Evolutionary conservation across 2,888 invertebrate species (phyloP).

Genomic region (Polyommatus iphigenia): DNA sequence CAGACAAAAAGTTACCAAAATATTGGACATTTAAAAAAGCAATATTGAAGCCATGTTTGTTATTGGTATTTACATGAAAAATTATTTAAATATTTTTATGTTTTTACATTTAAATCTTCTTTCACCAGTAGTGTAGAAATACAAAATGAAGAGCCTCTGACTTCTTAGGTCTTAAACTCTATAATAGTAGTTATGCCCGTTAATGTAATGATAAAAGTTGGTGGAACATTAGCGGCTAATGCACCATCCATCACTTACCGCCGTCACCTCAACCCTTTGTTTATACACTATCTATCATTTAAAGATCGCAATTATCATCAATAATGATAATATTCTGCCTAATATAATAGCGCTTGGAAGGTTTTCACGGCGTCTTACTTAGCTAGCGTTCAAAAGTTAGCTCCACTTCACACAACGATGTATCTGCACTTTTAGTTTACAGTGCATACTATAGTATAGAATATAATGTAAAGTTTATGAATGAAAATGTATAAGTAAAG

Average conservation of each 20-base stretch:
- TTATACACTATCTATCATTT: conserved; percentile 39
- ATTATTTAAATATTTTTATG: no score
- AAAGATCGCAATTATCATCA: conserved; percentile 25
- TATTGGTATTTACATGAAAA: no score
- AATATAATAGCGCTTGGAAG: neutral
- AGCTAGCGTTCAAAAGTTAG: neutral
- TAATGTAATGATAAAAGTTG: conserved; percentile 48
- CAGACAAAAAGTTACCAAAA: no score
- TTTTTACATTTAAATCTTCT: no score
- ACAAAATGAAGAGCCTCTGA: neutral
- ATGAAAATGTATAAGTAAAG: no score
- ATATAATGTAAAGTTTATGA: no score
- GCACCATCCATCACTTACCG: conserved; percentile 68
- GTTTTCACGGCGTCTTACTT: neutral
- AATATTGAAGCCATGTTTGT: no score
- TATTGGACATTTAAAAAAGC: no score
- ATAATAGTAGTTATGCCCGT: conserved; percentile 1
- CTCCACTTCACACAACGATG: neutral
- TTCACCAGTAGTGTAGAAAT: no score
- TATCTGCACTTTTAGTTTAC: neutral
- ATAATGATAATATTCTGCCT: conserved; percentile 24
- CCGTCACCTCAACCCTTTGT: conserved; percentile 37
- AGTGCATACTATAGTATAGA: no score
- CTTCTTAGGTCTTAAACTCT: neutral
- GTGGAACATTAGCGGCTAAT: conserved; percentile 52